Evolutionary conservation across 2,888 invertebrate species (phyloP), one percentile per base, ranked within the genome.

Genomic region (Ichneumoninae sp.): DNA sequence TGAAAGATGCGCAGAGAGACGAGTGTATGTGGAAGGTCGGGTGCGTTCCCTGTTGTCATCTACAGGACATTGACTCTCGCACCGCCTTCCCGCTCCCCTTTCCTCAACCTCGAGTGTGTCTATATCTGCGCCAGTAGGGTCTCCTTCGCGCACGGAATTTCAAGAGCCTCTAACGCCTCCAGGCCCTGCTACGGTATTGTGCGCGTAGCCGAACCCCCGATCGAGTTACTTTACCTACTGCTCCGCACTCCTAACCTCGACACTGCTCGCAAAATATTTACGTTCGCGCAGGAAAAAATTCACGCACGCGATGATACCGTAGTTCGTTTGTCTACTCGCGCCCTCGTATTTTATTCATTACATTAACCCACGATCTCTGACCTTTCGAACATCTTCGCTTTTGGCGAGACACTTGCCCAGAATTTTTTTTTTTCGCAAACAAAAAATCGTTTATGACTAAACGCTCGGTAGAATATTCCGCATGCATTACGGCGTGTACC

Each of bases 21-120:
- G 69, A 62, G 30, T 78, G 40, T 47, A 70, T 78, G 82, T 71
- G 50, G 57, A 85, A 76, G 85, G 65, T 83, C 82, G 79, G 79
- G 68, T 84, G 69, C 68, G 60, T 71, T 88, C 86, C 70, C 87
- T 87, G 86, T 89, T 90, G 88, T 90, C 90, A 87, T 88, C 87
- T 80, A 80, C 84, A 86, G 89, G 89, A 86, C 91, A 89, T 89
- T 91, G 91, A 91, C 91, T 89, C 83, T 74, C 47, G 82, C 87
- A 82, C 84, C 70, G 76, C 84, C 84, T 86, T 87, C 85, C 83
- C 88, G 80, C 86, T 72, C 79, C 79, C 80, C 47, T 50, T 47
- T 10, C 36, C 50, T 50, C 22, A 62, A 52, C 52, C 16, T 44
- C 22, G 19, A 50, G 22, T 36, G 10, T 71, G 16, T 16, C 40